Base-by-base conservation (phyloP, 2,113 vertebrate species). In the Xiphophorus couchianus region DNA sequence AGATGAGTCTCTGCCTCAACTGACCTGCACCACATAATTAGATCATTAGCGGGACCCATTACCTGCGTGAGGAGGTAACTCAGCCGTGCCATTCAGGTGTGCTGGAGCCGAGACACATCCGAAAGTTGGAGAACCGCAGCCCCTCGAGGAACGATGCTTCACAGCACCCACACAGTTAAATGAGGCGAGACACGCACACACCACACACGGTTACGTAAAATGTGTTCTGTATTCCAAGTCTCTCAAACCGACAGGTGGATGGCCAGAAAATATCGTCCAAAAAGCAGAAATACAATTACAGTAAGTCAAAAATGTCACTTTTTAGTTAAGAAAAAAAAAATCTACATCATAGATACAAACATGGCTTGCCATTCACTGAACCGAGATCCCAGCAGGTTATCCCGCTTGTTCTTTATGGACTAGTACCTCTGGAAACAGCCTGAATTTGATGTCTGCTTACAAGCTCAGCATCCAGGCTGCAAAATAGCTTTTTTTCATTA, bases 191-290 rank as follows among this genome's bases (percentile, higher is more conserved):
- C 73, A 76, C 78, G 69, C 63, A 85, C 63, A 85, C 84, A 76
- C 69, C 42, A 87, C 83, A 72, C 88, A 74, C 29, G 27, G 58
- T 87, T 91, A 92, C 62, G 78, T 88, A 92, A 92, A 93, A 93
- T 89, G 80, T 66, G 3, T 84, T 92, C 80, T 92, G 91, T 93
- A 93, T 92, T 93, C 90, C 91, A 93, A 93, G 85, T 93, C 81
- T 78, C 85, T 86, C 65, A 87, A 91, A 92, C 48, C 66, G 88
- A 91, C 89, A 91, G 61, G 69, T 82, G 71, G 74, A 90, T 91
- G 81, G 81, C 89, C 39, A 89, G 82, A 86, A 86, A 81, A 74
- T 85, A 81, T 89, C 82, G 69, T 89, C 86, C 84, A 85, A 84
- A 28, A 86, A 67, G 62, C 71, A 83, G 74, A 91, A 70, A 76